Evolutionary conservation across 2,113 vertebrate genomes (phyloP).

Genomic region (Typhlomys cinereus): DNA sequence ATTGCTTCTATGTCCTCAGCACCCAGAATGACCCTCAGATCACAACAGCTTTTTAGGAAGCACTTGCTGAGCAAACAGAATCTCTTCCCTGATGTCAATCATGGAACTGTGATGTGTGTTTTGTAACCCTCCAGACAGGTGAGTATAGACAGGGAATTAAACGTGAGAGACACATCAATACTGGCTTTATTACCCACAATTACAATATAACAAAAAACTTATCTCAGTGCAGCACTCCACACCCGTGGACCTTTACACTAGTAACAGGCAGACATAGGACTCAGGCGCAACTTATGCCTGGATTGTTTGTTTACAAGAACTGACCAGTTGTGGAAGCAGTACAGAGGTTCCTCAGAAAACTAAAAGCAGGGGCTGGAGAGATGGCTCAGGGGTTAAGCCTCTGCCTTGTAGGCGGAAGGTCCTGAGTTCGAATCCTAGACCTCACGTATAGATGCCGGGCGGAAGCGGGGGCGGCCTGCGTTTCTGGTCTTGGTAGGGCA

Average conservation of each 20-base stretch:
- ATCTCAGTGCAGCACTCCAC: background rate
- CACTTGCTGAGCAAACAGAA: background rate
- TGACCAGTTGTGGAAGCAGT: background rate
- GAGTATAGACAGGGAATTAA: background rate
- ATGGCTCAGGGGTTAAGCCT: no score
- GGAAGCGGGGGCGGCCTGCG: no score
- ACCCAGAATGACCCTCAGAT: background rate
- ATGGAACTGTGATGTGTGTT: rapidly evolving
- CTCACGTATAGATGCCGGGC: no score
- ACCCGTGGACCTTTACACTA: background rate
- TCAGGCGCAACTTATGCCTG: background rate
- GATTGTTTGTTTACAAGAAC: background rate
- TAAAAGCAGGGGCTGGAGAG: no score
- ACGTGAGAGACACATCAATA: background rate
- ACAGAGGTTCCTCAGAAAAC: background rate
- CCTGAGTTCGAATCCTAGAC: no score
- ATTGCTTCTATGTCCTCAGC: background rate
- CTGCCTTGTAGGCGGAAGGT: no score
- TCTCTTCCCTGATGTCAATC: background rate
- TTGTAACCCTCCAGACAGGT: background rate
- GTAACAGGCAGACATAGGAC: background rate
- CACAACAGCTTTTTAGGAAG: background rate
- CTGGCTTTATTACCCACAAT: background rate
- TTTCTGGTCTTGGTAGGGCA: no score
- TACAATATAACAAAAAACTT: background rate